phyloP scores from a whole-genome alignment of 2,888 invertebrate genomes.

The Cheilosia vernalis region DNA sequence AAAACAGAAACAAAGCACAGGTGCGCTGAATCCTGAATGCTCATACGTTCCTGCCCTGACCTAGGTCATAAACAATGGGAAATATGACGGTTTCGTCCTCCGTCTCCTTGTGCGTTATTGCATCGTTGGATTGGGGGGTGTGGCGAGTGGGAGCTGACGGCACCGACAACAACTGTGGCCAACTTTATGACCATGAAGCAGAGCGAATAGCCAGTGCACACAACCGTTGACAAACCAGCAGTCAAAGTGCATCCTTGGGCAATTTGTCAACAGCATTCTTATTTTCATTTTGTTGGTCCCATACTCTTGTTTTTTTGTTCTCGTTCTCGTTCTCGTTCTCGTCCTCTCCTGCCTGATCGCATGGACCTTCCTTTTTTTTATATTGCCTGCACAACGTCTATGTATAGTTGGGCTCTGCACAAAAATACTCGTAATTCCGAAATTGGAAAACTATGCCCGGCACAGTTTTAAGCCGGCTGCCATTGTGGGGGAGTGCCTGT shows the following conservation, averaged over 20 bases:
- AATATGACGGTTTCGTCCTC: conserved; percentile 23
- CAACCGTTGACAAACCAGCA: conserved; percentile 13
- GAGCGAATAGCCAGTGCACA: not conserved
- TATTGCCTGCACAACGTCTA: not conserved
- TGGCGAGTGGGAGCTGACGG: not conserved
- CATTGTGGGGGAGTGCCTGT: not conserved
- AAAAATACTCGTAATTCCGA: not conserved
- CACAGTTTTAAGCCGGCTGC: not conserved
- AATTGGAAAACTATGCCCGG: not conserved
- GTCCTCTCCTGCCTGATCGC: not conserved
- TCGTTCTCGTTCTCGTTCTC: not conserved
- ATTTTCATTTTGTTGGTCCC: conserved; percentile 5
- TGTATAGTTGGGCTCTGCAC: not conserved
- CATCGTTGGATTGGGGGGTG: not conserved
- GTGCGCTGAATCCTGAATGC: conserved; percentile 23
- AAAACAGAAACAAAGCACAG: conserved; percentile 27
- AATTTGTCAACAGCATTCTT: conserved; percentile 38
- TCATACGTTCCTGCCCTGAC: conserved; percentile 34
- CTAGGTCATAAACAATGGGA: conserved; percentile 49
- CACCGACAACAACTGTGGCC: not conserved
- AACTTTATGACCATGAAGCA: conserved; percentile 5
- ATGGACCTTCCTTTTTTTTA: not conserved
- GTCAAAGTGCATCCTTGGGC: conserved; percentile 56
- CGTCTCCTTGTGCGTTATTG: not conserved
- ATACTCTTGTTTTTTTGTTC: not conserved